A percentile compares a stretch with the other conserved stretches of the same genome.
These are phyloP conservation scores for Xiphophorus birchmanni DNA, from an alignment of 2,797 vertebrate genomes.

Conservation along the genomic window DNA sequence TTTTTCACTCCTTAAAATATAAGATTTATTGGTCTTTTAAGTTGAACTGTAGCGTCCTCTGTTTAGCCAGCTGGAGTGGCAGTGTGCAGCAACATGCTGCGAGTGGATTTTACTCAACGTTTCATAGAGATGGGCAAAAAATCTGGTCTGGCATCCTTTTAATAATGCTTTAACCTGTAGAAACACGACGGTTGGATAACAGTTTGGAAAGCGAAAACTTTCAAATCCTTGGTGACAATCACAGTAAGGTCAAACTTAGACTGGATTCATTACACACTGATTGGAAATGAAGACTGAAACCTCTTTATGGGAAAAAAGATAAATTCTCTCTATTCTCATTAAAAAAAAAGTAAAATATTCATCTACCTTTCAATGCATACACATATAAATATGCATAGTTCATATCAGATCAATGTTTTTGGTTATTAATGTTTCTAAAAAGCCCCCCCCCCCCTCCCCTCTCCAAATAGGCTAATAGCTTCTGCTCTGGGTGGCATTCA, in stretches of 20 bases:
- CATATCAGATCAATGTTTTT: not conserved
- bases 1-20: not conserved
- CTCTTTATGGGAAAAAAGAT: not conserved
- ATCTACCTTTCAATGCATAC: not conserved
- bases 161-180: not conserved
- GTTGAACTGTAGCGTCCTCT: not conserved
- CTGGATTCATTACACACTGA: not conserved
- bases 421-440: not conserved
- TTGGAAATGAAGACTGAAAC: not conserved
- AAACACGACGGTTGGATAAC: not conserved
- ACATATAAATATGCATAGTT: not conserved
- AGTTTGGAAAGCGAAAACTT: not conserved
- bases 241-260: not conserved
- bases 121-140: not conserved
- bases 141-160: not conserved
- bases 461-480: too few relatives aligned
- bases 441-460: too few relatives aligned
- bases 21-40: not conserved
- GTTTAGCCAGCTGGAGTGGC: not conserved
- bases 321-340: not conserved
- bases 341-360: too few relatives aligned
- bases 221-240: not conserved
- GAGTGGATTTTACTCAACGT: not conserved
- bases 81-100: not conserved
- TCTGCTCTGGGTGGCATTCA: not conserved